Percentiles rank a stretch among this genome's conserved stretches.
Evolutionary conservation across 2,888 invertebrate species (phyloP).

Genomic region (Tetheella fluctuosa): DNA sequence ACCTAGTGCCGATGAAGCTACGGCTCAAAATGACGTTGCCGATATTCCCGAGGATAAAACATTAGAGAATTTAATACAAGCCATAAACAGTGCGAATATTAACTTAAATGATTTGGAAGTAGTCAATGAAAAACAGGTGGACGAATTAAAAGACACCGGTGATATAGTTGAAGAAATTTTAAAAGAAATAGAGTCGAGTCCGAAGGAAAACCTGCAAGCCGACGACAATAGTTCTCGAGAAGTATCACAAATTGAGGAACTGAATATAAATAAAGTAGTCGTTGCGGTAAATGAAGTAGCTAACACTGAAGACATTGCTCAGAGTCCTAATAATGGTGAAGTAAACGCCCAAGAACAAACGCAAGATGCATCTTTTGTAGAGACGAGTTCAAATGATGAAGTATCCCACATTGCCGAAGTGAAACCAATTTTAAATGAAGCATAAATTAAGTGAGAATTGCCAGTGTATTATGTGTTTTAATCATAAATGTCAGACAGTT

Average conservation of each 20-base stretch:
- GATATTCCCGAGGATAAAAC: conserved; percentile 48
- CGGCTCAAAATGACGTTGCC: conserved; percentile 32
- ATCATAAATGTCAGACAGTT: background rate
- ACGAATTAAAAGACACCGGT: conserved; percentile 29
- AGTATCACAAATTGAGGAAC: background rate
- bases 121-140: conserved; percentile 41
- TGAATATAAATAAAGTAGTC: background rate
- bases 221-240: conserved; percentile 9
- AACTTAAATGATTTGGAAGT: conserved; percentile 63
- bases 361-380: conserved; percentile 22
- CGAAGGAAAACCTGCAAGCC: conserved; percentile 18
- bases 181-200: conserved; percentile 26
- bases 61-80: conserved; percentile 66
- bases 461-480: background rate
- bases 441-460: conserved; percentile 30
- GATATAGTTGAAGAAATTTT: conserved; percentile 37
- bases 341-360: conserved; percentile 12
- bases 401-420: conserved; percentile 49
- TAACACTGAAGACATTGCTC: conserved; percentile 12
- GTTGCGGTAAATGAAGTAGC: conserved; percentile 17
- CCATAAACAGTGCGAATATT: conserved; percentile 66
- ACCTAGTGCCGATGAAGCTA: conserved; percentile 35
- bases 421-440: conserved; percentile 42
- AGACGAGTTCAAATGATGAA: conserved; percentile 41
- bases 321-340: conserved; percentile 15